phyloP scores from a whole-genome alignment of 2,797 vertebrate species.

The Urosaurus nigricauda region DNA sequence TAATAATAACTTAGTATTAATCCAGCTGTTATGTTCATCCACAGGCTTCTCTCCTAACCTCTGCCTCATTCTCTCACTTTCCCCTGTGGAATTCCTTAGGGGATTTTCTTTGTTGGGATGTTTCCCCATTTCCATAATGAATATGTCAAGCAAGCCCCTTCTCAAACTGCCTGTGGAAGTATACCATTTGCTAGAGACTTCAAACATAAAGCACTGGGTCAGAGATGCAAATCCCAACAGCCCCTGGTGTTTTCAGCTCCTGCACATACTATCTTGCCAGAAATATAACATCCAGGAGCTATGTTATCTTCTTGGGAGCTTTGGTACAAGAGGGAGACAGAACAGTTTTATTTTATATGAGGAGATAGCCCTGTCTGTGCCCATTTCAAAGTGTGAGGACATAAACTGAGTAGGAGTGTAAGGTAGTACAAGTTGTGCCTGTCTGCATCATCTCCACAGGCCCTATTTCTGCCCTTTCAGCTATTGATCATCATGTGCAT shows the following conservation, averaged over 20 bases:
- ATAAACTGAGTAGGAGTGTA: neutral
- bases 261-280: neutral
- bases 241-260: neutral
- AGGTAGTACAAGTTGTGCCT: neutral
- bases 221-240: neutral
- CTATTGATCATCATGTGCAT: neutral
- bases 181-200: neutral
- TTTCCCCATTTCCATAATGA: neutral
- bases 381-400: neutral
- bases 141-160: neutral
- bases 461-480: neutral
- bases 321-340: neutral
- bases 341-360: neutral
- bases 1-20: slow-evolving; percentile 41
- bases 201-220: neutral
- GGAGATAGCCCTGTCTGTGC: neutral
- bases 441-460: neutral
- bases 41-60: fast-evolving
- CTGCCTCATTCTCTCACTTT: neutral
- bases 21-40: slow-evolving; percentile 39
- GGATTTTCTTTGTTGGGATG: neutral
- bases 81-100: neutral
- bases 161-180: neutral
- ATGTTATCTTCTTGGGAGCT: neutral
- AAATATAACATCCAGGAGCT: neutral